Evolutionary conservation across 1,140 invertebrate genomes (phyloP).

Genomic region (Vollenhovia emeryi): DNA sequence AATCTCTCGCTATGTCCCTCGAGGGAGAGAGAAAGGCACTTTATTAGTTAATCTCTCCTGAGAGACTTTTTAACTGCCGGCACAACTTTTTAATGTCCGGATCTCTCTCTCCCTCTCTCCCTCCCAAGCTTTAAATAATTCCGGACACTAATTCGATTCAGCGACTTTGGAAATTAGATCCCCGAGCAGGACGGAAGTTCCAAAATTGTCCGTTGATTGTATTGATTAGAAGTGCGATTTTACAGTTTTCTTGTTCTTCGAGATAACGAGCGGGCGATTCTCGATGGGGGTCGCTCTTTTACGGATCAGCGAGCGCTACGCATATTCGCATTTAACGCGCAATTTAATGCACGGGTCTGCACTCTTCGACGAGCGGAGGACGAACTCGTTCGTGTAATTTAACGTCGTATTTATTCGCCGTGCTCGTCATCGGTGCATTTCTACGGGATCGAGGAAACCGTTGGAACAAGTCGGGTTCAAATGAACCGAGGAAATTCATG

Average conservation of each 20-base stretch:
- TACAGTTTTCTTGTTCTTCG: not conserved
- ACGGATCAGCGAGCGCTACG: not conserved
- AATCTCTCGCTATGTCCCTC: not conserved
- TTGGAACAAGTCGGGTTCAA: not conserved
- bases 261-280: not conserved
- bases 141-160: not conserved
- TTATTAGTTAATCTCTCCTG: conserved; percentile 37
- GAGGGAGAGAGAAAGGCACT: not conserved
- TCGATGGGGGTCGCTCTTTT: not conserved
- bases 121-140: conserved; percentile 1
- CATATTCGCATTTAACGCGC: conserved; percentile 16
- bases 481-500: not conserved
- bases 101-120: too few species aligned
- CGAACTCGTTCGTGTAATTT: conserved; percentile 10
- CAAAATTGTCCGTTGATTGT: not conserved
- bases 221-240: not conserved
- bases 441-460: not conserved
- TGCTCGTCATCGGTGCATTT: not conserved
- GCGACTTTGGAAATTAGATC: not conserved
- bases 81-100: not conserved
- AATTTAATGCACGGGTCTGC: conserved; percentile 10
- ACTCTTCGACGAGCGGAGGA: not conserved
- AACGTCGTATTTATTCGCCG: not conserved
- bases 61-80: conserved; percentile 27
- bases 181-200: not conserved